phyloP scores from a whole-genome alignment of 1,140 invertebrate genomes.

The Drosophila setifemur region DNA sequence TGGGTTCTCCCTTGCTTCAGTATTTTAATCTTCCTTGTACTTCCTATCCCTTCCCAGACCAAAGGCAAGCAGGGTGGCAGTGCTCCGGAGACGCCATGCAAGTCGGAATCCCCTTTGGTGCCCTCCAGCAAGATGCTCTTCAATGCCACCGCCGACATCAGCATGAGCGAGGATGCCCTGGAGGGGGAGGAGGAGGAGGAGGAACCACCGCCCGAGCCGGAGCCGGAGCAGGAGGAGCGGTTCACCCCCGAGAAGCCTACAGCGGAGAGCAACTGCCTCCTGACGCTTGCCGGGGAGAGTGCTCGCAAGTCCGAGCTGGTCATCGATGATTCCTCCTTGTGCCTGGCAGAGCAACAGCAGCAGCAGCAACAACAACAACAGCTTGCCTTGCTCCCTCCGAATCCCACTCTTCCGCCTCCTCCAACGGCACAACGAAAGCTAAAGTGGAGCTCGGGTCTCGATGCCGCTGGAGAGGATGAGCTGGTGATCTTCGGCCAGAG shows the following conservation, averaged over 20 bases:
- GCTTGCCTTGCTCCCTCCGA: background rate
- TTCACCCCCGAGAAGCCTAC: background rate
- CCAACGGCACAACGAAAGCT: constrained; percentile 31
- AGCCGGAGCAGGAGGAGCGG: background rate
- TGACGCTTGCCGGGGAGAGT: constrained; percentile 1
- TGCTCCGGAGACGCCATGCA: constrained; percentile 6
- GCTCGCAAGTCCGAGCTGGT: constrained; percentile 29
- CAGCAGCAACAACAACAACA: constrained; percentile 16
- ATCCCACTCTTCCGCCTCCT: background rate
- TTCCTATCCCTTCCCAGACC: background rate
- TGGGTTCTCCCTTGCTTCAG: background rate
- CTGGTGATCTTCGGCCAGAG: constrained; percentile 62
- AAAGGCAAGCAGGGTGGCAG: constrained; percentile 20
- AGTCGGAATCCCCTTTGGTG: constrained; percentile 21
- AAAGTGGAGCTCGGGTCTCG: constrained; percentile 1
- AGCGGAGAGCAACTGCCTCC: constrained; percentile 2
- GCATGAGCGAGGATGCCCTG: constrained; percentile 49
- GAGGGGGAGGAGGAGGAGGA: constrained; percentile 19
- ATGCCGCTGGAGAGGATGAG: constrained; percentile 48
- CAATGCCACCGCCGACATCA: constrained; percentile 15
- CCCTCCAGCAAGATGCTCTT: constrained; percentile 26
- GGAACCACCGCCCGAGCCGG: background rate
- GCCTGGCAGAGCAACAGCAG: constrained; percentile 31
- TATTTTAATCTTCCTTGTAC: background rate
- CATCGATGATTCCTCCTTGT: constrained; percentile 43